phyloP scores from a whole-genome alignment of 2,797 vertebrate species.

The Florisuga fusca region DNA sequence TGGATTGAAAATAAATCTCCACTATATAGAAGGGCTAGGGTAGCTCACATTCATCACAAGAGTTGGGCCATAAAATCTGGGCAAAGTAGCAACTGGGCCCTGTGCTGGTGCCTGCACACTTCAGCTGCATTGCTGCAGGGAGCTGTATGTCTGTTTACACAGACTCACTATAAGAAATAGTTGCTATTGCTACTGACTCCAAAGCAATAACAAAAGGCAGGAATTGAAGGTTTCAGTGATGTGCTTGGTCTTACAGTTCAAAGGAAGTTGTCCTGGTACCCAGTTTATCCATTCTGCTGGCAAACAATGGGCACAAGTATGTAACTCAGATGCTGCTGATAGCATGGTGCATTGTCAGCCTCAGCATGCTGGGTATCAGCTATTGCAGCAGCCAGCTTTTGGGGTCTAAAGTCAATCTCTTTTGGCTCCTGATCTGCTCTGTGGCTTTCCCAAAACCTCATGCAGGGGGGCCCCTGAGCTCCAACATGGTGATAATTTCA shows the following conservation, averaged over 20 bases:
- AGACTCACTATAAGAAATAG: neutral
- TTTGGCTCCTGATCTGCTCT: neutral
- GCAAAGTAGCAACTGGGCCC: neutral
- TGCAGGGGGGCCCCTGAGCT: neutral
- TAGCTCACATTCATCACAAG: neutral
- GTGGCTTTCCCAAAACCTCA: neutral
- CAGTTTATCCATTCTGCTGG: neutral
- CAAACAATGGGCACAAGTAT: neutral
- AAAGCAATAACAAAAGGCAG: neutral
- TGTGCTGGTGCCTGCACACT: neutral
- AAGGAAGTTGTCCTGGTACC: neutral
- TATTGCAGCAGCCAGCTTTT: neutral
- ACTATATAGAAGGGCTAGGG: neutral
- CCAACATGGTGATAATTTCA: neutral
- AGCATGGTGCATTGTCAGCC: neutral
- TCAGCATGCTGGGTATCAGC: neutral
- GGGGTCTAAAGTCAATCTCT: neutral
- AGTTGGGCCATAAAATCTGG: neutral
- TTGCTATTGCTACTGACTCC: neutral
- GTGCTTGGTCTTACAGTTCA: neutral
- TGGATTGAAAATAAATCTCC: neutral
- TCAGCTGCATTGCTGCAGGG: neutral
- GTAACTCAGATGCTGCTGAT: neutral
- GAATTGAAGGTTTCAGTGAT: neutral
- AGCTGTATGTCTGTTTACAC: neutral